Percentiles rank a stretch among this genome's conserved stretches.
These are phyloP conservation scores for Cirrhinus mrigala DNA, from an alignment of 2,797 vertebrate genomes.

Conservation along the genomic window DNA sequence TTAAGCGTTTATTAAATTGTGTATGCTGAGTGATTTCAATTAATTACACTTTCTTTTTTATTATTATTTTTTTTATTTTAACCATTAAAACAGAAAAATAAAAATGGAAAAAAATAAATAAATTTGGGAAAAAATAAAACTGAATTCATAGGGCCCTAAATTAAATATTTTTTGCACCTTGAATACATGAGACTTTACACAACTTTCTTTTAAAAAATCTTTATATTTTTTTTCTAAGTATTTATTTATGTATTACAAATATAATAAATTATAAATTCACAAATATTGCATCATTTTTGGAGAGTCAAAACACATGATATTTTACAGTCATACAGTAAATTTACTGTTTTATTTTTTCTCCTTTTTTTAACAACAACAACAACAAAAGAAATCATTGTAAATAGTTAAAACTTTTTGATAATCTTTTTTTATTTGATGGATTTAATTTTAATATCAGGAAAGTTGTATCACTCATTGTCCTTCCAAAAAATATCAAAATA, in stretches of 20 bases:
- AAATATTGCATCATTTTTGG: not conserved
- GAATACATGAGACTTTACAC: not conserved
- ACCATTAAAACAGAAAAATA: too few relatives aligned
- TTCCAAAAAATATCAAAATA: not conserved
- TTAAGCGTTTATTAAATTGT: too few relatives aligned
- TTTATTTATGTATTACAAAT: not conserved
- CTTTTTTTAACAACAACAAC: too few relatives aligned
- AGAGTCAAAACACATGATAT: not conserved
- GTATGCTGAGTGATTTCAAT: too few relatives aligned
- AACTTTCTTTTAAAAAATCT: not conserved
- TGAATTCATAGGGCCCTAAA: too few relatives aligned
- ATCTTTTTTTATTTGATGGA: too few relatives aligned
- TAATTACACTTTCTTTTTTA: too few relatives aligned
- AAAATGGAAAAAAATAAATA: too few relatives aligned
- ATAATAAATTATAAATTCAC: not conserved
- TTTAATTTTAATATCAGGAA: not conserved
- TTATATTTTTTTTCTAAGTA: not conserved
- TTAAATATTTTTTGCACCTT: not conserved
- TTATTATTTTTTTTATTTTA: too few relatives aligned
- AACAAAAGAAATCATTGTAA: too few relatives aligned
- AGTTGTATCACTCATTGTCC: not conserved
- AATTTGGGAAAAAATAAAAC: too few relatives aligned
- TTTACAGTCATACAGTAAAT: not conserved
- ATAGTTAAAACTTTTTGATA: too few relatives aligned
- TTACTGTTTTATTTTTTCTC: not conserved